phyloP scores from a whole-genome alignment of 2,888 invertebrate species.

The Ptilodon capucinus region DNA sequence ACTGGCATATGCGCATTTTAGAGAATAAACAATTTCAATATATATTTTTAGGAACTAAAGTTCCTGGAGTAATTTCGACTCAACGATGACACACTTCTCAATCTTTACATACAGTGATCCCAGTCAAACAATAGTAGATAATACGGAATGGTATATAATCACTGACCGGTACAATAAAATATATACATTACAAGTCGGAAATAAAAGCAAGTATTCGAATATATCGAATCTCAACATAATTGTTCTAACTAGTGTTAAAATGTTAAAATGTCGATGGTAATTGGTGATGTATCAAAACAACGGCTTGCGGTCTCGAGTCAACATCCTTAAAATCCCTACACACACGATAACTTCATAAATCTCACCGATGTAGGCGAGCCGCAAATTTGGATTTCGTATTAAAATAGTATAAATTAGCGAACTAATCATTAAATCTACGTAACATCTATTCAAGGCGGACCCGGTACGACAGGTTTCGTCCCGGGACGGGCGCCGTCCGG shows the following conservation, averaged over 20 bases:
- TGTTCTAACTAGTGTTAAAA: conserved; percentile 50
- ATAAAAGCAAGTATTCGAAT: conserved; percentile 34
- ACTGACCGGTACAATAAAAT: conserved; percentile 45
- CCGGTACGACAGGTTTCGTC: conserved; percentile 22
- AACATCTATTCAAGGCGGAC: conserved; percentile 35
- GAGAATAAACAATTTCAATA: conserved; percentile 33
- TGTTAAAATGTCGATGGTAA: conserved; percentile 26
- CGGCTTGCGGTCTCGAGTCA: conserved; percentile 11
- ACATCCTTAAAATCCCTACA: background rate
- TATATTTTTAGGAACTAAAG: conserved; percentile 52
- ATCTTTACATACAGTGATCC: conserved; percentile 43
- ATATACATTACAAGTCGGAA: conserved; percentile 27
- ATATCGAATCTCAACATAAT: conserved; percentile 52
- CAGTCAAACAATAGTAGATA: conserved; percentile 40
- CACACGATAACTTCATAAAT: conserved; percentile 10
- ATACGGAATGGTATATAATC: conserved; percentile 60
- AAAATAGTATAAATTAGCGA: conserved; percentile 2
- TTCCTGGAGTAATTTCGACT: conserved; percentile 46
- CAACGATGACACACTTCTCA: conserved; percentile 37
- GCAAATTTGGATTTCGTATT: background rate
- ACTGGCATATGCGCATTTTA: conserved; percentile 28
- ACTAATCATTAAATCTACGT: conserved; percentile 29
- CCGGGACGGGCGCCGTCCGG: background rate
- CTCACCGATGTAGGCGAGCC: conserved; percentile 1
- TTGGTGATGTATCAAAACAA: conserved; percentile 22